Evolutionary conservation across 2,797 vertebrate species (phyloP).

Genomic region (Acanthornis magna): DNA sequence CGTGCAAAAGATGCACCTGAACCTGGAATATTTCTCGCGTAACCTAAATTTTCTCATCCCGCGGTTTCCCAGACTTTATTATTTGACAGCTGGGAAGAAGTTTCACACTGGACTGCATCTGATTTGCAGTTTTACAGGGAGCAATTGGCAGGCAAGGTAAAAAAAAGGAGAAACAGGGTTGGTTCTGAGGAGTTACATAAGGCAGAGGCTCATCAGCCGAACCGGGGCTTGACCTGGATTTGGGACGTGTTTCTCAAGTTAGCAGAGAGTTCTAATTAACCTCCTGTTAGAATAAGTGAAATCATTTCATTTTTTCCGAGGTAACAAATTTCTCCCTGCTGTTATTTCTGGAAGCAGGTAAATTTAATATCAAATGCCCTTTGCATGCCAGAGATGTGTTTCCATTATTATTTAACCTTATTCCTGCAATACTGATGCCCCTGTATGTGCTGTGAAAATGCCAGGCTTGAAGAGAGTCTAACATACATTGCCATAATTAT

Average conservation of each 20-base stretch:
- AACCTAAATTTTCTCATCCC: slow-evolving; percentile 30
- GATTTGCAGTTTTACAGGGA: slow-evolving; percentile 69
- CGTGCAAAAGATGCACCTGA: background rate
- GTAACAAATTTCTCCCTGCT: slow-evolving; percentile 54
- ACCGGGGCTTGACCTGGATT: slow-evolving; percentile 60
- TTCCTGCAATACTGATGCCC: background rate
- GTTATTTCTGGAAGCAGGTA: slow-evolving; percentile 63
- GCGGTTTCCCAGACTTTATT: slow-evolving; percentile 14
- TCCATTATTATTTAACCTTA: slow-evolving; percentile 49
- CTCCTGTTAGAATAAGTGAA: slow-evolving; percentile 53
- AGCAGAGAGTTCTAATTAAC: slow-evolving; percentile 64
- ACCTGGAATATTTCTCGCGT: background rate
- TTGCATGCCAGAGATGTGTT: slow-evolving; percentile 26
- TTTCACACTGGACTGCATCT: slow-evolving; percentile 68
- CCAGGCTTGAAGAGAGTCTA: slow-evolving; percentile 41
- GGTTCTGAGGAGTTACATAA: slow-evolving; percentile 52
- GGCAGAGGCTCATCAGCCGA: slow-evolving; percentile 23
- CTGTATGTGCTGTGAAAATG: slow-evolving; percentile 10
- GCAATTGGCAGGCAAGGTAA: slow-evolving; percentile 57
- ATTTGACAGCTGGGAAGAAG: slow-evolving; percentile 70
- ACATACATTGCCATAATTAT: slow-evolving; percentile 61
- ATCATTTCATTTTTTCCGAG: slow-evolving; percentile 26
- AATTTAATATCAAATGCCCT: slow-evolving; percentile 38
- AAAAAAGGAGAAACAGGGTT: background rate
- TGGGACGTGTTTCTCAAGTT: slow-evolving; percentile 24